Evolutionary conservation across 2,888 invertebrate species (phyloP).

Genomic region (Mycalesis mineus): DNA sequence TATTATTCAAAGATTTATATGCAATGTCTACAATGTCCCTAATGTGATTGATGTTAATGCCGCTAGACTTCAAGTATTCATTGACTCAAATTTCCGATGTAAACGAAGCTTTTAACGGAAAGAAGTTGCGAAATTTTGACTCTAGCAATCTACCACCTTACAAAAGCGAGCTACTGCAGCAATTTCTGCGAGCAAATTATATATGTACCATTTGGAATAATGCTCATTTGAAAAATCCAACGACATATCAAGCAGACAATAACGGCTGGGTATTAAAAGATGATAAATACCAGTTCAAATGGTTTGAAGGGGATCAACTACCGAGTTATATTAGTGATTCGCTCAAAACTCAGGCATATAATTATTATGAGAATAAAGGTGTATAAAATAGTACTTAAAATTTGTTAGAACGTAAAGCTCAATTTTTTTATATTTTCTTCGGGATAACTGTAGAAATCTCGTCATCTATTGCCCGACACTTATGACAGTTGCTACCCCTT

Average conservation of each 20-base stretch:
- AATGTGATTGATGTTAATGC: too few relatives aligned
- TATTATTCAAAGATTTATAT: too few relatives aligned
- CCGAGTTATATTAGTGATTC: slow-evolving; percentile 30
- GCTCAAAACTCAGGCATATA: slow-evolving; percentile 15
- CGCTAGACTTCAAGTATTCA: too few relatives aligned
- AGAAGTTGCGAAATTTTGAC: slow-evolving; percentile 20
- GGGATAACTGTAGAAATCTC: too few relatives aligned
- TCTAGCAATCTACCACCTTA: slow-evolving; percentile 26
- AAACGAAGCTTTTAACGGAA: slow-evolving; percentile 24
- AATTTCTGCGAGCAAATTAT: slow-evolving; percentile 31
- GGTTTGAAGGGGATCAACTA: slow-evolving; percentile 31
- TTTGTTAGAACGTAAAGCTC: too few relatives aligned
- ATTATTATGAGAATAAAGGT: too few relatives aligned
- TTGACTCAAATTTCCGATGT: slow-evolving; percentile 20
- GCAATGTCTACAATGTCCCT: too few relatives aligned
- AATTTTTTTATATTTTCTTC: too few relatives aligned
- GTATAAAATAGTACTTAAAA: too few relatives aligned
- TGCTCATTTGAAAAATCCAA: slow-evolving; percentile 27
- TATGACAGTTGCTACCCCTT: too few relatives aligned
- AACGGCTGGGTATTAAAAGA: slow-evolving; percentile 33
- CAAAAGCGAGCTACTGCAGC: slow-evolving; percentile 24
- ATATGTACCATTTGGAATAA: slow-evolving; percentile 30
- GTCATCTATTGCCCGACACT: too few relatives aligned
- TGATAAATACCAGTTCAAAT: slow-evolving; percentile 32
- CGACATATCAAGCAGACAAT: slow-evolving; percentile 28